Conservation (phyloP, 2,113 vertebrate species). For the Upupa epops region DNA sequence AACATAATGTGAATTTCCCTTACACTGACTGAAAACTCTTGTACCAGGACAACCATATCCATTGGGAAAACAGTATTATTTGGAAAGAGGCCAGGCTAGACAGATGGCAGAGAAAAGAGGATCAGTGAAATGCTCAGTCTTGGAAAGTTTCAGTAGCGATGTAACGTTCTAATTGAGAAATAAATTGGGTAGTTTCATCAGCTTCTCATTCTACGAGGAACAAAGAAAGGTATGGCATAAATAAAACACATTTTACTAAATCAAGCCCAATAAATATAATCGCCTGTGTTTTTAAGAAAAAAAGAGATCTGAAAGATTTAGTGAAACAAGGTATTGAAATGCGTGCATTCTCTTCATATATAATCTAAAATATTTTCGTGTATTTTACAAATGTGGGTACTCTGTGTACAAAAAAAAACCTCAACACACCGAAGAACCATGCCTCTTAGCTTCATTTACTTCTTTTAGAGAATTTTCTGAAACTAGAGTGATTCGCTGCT, state of each 20-base stretch:
- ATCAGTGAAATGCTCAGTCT: slow-evolving; percentile 74
- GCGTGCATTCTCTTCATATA: background rate
- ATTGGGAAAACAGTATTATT: slow-evolving; percentile 75
- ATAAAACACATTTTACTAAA: background rate
- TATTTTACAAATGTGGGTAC: background rate
- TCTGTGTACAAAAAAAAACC: background rate
- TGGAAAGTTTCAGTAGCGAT: slow-evolving; percentile 74
- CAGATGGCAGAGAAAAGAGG: slow-evolving; percentile 86
- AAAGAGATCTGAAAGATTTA: background rate
- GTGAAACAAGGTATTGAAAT: background rate
- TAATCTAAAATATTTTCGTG: background rate
- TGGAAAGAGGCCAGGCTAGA: slow-evolving; percentile 88
- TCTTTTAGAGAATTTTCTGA: slow-evolving; percentile 69
- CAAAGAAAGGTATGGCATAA: background rate
- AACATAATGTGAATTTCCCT: slow-evolving; percentile 67
- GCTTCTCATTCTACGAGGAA: slow-evolving; percentile 72
- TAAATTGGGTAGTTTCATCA: slow-evolving; percentile 73
- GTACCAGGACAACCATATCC: slow-evolving; percentile 81
- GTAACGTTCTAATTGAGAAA: slow-evolving; percentile 71
- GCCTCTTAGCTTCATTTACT: slow-evolving; percentile 65
- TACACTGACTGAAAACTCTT: slow-evolving; percentile 88
- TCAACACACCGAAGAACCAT: background rate
- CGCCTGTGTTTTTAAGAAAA: background rate
- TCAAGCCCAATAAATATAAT: background rate
- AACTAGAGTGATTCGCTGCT: slow-evolving; percentile 74